Percentiles rank a stretch among this genome's conserved stretches.
Conservation (phyloP, 2,797 vertebrate genomes). For the Catamblyrhynchus diadema region DNA sequence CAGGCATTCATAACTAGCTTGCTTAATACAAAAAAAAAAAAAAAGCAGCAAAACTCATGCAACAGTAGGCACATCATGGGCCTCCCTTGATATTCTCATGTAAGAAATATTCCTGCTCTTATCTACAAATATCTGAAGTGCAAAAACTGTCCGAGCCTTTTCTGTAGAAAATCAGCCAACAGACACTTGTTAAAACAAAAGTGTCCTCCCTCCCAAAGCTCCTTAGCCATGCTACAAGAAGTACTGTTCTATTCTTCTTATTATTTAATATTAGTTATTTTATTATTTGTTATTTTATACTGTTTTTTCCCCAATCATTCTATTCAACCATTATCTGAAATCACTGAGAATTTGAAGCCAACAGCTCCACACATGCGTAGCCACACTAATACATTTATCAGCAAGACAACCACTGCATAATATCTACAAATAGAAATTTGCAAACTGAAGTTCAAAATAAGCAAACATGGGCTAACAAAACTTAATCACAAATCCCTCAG, state of each 20-base stretch:
- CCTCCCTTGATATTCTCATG: background rate
- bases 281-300: too few relatives aligned
- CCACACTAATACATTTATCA: background rate
- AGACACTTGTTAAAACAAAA: background rate
- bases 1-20: background rate
- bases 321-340: background rate
- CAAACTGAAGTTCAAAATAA: background rate
- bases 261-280: too few relatives aligned
- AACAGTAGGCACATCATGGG: background rate
- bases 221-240: background rate
- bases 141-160: background rate
- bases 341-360: background rate
- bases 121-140: background rate
- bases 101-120: background rate
- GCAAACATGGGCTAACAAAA: background rate
- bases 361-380: background rate
- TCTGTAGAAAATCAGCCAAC: background rate
- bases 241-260: background rate
- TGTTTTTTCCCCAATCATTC: background rate
- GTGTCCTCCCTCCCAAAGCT: background rate
- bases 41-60: accelerated
- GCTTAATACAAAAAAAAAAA: background rate
- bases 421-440: background rate
- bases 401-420: background rate
- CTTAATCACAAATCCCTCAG: background rate